Conservation (phyloP, 2,797 vertebrate genomes). For the Eulemur albifrons region DNA sequence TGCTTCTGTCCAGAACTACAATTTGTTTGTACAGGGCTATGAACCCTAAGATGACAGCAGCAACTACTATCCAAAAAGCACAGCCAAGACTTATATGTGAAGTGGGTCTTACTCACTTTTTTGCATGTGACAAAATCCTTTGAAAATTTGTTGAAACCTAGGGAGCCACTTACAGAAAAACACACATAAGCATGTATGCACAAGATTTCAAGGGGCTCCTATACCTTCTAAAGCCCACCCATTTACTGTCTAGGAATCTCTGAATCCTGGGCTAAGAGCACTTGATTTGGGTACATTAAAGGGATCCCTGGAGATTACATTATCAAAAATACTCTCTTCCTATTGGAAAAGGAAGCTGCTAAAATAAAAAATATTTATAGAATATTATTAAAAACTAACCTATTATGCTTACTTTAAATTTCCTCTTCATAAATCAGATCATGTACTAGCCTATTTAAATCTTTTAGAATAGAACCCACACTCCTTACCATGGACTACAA, state of each 20-base stretch:
- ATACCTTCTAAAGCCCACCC: background rate
- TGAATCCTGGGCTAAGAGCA: background rate
- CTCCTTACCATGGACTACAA: background rate
- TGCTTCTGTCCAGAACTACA: background rate
- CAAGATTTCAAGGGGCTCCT: background rate
- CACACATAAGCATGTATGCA: background rate
- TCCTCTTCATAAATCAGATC: background rate
- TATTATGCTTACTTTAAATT: background rate
- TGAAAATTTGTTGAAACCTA: conserved; percentile 16
- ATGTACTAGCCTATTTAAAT: background rate
- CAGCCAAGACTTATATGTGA: background rate
- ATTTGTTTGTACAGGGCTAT: background rate
- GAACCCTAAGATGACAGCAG: background rate
- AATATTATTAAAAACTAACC: conserved; percentile 4
- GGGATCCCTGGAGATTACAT: background rate
- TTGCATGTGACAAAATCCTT: background rate
- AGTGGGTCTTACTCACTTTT: background rate
- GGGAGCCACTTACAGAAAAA: background rate
- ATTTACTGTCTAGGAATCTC: background rate
- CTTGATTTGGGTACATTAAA: background rate
- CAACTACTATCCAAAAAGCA: background rate
- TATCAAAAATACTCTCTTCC: conserved; percentile 4
- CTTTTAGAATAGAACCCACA: background rate
- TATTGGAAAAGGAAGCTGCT: background rate
- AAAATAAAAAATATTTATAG: background rate